Base-by-base conservation (phyloP, 1,140 invertebrate species). In the Steinernema khuongi region DNA sequence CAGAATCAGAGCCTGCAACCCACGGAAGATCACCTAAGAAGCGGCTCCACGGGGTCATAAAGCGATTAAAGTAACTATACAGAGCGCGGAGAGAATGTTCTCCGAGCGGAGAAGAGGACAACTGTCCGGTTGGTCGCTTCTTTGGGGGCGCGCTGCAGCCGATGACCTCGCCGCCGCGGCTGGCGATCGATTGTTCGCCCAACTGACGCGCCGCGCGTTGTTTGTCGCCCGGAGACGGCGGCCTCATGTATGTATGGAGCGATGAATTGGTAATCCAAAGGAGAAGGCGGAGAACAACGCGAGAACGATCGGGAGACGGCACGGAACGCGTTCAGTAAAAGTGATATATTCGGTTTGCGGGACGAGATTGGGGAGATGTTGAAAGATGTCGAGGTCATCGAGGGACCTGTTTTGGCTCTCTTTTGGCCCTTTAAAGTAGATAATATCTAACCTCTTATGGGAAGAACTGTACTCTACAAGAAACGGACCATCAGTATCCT, bases 121-220 rank as follows among this genome's bases (percentile, higher is more conserved):
- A 60, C 50, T 60, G 50, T 60, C 50, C 50, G 22, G 7, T 17
- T 26, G 7, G 50, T 60, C 50, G 7, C 11, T 60, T 22, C 22
- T 26, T 60, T 41, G 36, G 14, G 14, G 11, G 50, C 50, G 22
- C 2, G 7, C 50, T 7, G 50, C 50, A 11, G 50, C 50, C 50
- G 50, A 60, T 60, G 50, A 60, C 50, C 50, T 60, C 50, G 50
- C 14, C 50, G 50, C 4, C 50, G 50, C 7, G 7, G 50, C 50
- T 60, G 36, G 36, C n/a, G 7, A 7, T 41, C 36, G 7, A n/a
- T 41, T 41, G 36, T n/a, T n/a, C n/a, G n/a, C n/a, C n/a, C 36
- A 7, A 41, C 36, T 41, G 36, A 7, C n/a, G n/a, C n/a, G n/a
- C n/a, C n/a, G n/a, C n/a, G n/a, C 50, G 50, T 60, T 60, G 50